Conservation (phyloP, 2,888 invertebrate genomes). For the Drosophila kokeensis region DNA sequence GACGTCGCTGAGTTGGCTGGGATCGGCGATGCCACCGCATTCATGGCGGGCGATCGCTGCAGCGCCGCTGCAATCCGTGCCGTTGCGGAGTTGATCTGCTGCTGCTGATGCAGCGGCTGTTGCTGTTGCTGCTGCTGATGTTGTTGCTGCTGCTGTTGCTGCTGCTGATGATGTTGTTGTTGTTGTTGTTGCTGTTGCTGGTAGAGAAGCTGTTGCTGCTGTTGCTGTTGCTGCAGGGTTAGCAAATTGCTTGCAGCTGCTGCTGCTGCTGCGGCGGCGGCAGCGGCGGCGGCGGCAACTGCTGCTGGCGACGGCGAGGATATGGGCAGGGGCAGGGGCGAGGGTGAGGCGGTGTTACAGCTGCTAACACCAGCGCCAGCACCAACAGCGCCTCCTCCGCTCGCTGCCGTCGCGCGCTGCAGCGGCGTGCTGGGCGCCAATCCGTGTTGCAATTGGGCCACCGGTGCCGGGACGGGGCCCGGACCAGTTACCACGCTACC, state of each 20-base stretch:
- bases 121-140: slow-evolving; percentile 64
- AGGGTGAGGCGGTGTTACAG: slow-evolving; percentile 32
- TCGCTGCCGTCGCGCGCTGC: slow-evolving; percentile 71
- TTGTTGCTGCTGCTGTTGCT: slow-evolving; percentile 70
- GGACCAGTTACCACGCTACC: slow-evolving; percentile 60
- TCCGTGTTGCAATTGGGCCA: slow-evolving; percentile 68
- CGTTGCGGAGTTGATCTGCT: slow-evolving; percentile 40
- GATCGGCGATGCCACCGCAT: slow-evolving; percentile 85
- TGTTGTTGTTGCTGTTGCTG: slow-evolving; percentile 53
- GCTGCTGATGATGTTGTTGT: slow-evolving; percentile 46
- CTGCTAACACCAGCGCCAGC: slow-evolving; percentile 48
- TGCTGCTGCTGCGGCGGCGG: slow-evolving; percentile 34
- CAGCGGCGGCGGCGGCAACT: slow-evolving; percentile 17
- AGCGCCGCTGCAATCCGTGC: slow-evolving; percentile 68
- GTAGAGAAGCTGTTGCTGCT: slow-evolving; percentile 59
- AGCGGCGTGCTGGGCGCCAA: slow-evolving; percentile 73
- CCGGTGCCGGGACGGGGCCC: slow-evolving; percentile 41
- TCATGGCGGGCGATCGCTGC: slow-evolving; percentile 84
- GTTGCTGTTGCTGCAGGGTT: slow-evolving; percentile 55
- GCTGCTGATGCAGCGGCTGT: slow-evolving; percentile 74
- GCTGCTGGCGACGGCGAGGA: slow-evolving; percentile 23
- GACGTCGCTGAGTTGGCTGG: slow-evolving; percentile 86
- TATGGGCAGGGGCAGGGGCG: slow-evolving; percentile 22
- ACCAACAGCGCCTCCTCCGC: slow-evolving; percentile 54
- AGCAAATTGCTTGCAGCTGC: slow-evolving; percentile 35